phyloP scores from a whole-genome alignment of 1,140 invertebrate species.

The Drosophila lowei region DNA sequence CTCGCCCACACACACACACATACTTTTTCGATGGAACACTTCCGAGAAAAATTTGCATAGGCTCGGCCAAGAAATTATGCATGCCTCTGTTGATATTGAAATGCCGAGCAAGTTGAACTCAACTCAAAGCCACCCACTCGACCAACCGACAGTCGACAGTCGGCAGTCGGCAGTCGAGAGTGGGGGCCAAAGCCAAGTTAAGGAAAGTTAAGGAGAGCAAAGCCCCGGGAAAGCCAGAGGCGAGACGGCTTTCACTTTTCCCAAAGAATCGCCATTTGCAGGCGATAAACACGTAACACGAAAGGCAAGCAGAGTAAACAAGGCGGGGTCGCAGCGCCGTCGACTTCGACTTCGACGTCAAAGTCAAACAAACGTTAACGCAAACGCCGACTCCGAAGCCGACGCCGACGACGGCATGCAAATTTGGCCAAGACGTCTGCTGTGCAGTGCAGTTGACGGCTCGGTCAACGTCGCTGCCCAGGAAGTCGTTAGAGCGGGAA shows the following conservation, averaged over 20 bases:
- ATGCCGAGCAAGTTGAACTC: slow-evolving; percentile 63
- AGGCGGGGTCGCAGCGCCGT: slow-evolving; percentile 7
- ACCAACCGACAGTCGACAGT: slow-evolving; percentile 2
- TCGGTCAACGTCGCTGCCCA: slow-evolving; percentile 20
- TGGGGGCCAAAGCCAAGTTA: slow-evolving; percentile 1
- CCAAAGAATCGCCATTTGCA: slow-evolving; percentile 55
- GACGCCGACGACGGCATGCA: slow-evolving; percentile 50
- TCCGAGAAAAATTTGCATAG: slow-evolving; percentile 65
- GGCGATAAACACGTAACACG: slow-evolving; percentile 74
- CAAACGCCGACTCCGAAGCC: background rate
- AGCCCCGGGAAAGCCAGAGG: slow-evolving; percentile 42
- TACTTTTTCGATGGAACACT: slow-evolving; percentile 3
- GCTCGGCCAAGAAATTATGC: no score
- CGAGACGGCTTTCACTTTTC: slow-evolving; percentile 61
- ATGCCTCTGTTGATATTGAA: slow-evolving; percentile 79
- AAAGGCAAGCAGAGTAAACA: slow-evolving; percentile 61
- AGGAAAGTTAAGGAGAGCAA: slow-evolving; percentile 19
- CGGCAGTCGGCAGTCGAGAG: no score
- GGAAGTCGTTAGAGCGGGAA: slow-evolving; percentile 68
- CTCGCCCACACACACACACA: slow-evolving; percentile 72
- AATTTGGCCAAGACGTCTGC: slow-evolving; percentile 38
- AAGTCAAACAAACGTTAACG: slow-evolving; percentile 10
- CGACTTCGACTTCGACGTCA: slow-evolving; percentile 11
- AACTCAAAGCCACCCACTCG: slow-evolving; percentile 36
- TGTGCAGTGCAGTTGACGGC: slow-evolving; percentile 25